These are phyloP conservation scores for Nymphicus hollandicus DNA, from an alignment of 2,113 vertebrate genomes.

Conservation along the genomic window DNA sequence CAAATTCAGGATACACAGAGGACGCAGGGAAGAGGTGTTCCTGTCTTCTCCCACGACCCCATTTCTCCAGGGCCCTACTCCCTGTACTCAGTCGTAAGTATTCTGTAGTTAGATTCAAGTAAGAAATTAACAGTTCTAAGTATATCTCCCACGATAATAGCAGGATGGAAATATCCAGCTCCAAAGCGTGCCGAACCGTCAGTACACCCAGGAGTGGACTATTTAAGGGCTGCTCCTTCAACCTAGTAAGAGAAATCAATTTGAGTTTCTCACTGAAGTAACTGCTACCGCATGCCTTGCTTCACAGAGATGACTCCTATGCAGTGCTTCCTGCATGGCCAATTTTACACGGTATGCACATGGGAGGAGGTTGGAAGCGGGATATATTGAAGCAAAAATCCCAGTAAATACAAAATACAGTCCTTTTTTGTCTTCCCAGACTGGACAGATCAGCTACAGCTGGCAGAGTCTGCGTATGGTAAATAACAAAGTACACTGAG, in stretches of 20 bases:
- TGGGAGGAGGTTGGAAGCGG: not conserved
- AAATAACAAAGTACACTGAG: constrained; percentile 1
- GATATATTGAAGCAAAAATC: not conserved
- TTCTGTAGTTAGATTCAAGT: not conserved
- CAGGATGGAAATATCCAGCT: not conserved
- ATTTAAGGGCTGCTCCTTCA: not conserved
- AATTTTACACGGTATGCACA: accelerated
- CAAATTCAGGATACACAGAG: not conserved
- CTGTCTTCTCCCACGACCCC: not conserved
- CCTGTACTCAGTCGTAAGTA: not conserved
- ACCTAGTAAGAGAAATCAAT: not conserved
- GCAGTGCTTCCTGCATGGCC: not conserved
- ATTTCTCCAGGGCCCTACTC: not conserved
- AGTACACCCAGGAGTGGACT: not conserved
- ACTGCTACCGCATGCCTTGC: not conserved
- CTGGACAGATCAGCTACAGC: not conserved
- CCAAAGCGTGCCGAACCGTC: not conserved
- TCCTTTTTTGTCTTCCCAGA: not conserved
- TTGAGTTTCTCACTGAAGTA: not conserved
- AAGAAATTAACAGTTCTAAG: not conserved
- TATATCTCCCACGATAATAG: not conserved
- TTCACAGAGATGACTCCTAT: accelerated
- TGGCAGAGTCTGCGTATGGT: not conserved
- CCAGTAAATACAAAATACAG: not conserved
- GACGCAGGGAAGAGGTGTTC: not conserved